These are phyloP conservation scores for Aethes cnicana DNA, from an alignment of 2,888 invertebrate species.

Conservation along the genomic window DNA sequence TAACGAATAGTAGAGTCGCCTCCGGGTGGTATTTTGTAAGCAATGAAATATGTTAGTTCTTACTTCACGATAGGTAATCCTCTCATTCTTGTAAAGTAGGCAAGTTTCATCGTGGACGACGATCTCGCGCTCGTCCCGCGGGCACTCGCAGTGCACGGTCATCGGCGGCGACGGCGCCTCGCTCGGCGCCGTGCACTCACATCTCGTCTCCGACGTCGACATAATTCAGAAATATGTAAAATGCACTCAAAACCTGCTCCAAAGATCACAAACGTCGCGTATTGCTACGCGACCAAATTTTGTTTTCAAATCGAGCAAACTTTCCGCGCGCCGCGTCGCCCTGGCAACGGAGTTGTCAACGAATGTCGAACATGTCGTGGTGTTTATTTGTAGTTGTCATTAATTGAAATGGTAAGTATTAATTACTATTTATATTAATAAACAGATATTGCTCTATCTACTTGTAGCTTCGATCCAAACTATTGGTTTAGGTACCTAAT, in stretches of 20 bases:
- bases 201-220: background rate
- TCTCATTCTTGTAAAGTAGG: slow-evolving; percentile 60
- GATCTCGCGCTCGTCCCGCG: slow-evolving; percentile 58
- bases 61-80: slow-evolving; percentile 56
- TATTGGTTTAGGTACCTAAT: no score
- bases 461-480: no score
- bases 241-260: slow-evolving; percentile 21
- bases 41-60: no score
- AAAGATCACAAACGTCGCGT: slow-evolving; percentile 36
- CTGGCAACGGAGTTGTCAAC: slow-evolving; percentile 41
- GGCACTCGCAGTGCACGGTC: slow-evolving; percentile 53
- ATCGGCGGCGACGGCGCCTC: slow-evolving; percentile 34
- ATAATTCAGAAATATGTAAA: slow-evolving; percentile 3
- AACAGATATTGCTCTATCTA: no score
- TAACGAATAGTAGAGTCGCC: no score
- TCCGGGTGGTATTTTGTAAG: no score
- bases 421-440: no score
- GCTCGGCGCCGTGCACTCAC: background rate
- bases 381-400: background rate
- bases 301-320: slow-evolving; percentile 30
- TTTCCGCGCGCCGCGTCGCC: slow-evolving; percentile 36
- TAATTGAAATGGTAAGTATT: slow-evolving; percentile 24
- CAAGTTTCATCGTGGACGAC: slow-evolving; percentile 60
- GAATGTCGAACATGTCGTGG: slow-evolving; percentile 43
- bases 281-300: slow-evolving; percentile 46